Conservation (phyloP, 2,797 vertebrate species). For the Enteromius trimaculatus region DNA sequence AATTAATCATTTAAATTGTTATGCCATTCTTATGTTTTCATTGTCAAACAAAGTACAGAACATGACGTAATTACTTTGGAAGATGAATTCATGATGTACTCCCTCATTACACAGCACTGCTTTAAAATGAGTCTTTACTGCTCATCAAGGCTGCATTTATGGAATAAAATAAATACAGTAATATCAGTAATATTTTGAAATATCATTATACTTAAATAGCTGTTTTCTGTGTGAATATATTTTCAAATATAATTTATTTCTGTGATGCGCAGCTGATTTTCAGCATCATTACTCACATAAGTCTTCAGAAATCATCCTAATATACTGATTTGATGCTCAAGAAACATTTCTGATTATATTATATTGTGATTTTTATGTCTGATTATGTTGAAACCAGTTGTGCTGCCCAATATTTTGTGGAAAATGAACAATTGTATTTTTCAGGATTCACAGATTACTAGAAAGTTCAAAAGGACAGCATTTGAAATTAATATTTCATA, state of each 20-base stretch:
- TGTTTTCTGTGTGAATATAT: background rate
- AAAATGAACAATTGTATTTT: background rate
- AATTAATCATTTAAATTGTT: no score
- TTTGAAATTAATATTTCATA: background rate
- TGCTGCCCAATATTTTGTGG: background rate
- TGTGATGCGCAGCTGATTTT: background rate
- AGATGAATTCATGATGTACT: no score
- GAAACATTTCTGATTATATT: background rate
- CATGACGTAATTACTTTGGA: no score
- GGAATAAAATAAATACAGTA: background rate
- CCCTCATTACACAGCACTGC: no score
- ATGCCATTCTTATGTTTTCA: no score
- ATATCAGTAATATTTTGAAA: background rate
- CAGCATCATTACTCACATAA: background rate
- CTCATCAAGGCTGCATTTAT: background rate
- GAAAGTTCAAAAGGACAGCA: background rate
- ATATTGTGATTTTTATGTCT: background rate
- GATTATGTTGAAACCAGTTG: background rate
- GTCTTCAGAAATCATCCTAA: background rate
- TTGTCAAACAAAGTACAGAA: no score
- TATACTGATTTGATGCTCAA: background rate
- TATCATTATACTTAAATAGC: background rate
- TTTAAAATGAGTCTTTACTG: background rate
- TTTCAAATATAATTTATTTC: background rate
- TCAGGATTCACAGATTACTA: background rate